Evolutionary conservation across 2,113 vertebrate species (phyloP).

Genomic region (Stigmatopora argus): DNA sequence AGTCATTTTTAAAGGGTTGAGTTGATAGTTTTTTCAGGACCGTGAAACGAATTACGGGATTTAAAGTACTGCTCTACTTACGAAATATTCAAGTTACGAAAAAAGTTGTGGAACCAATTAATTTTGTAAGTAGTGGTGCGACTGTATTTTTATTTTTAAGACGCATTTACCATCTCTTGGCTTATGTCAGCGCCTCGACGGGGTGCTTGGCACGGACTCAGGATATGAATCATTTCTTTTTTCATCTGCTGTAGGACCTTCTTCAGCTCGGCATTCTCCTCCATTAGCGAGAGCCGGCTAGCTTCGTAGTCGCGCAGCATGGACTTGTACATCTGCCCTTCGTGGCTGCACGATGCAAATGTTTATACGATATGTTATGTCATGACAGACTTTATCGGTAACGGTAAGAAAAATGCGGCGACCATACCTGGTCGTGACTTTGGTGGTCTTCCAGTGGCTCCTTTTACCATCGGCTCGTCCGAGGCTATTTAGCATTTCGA

Average conservation of each 20-base stretch:
- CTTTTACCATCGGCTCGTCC: constrained; percentile 90
- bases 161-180: constrained; percentile 71
- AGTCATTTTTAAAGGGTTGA: too few species aligned
- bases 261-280: constrained; percentile 92
- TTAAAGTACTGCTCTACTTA: too few species aligned
- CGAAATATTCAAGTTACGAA: too few species aligned
- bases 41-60: too few species aligned
- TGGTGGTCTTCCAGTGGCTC: constrained; percentile 88
- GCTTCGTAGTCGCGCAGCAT: constrained; percentile 85
- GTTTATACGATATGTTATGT: constrained; percentile 13
- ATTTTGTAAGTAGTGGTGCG: too few species aligned
- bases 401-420: background rate
- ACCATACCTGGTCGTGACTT: constrained; percentile 77
- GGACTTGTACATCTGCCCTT: constrained; percentile 90
- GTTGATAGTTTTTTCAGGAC: too few species aligned
- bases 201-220: constrained; percentile 77
- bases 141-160: too few species aligned
- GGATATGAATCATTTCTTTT: constrained; percentile 89
- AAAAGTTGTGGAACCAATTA: too few species aligned
- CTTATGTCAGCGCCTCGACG: constrained; percentile 75
- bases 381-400: background rate
- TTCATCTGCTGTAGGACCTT: constrained; percentile 98
- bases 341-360: constrained; percentile 74
- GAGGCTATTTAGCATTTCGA: constrained; percentile 90
- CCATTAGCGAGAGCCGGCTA: constrained; percentile 80